Evolutionary conservation across 2,888 invertebrate species (phyloP).

Genomic region (Ichneumoninae sp.): DNA sequence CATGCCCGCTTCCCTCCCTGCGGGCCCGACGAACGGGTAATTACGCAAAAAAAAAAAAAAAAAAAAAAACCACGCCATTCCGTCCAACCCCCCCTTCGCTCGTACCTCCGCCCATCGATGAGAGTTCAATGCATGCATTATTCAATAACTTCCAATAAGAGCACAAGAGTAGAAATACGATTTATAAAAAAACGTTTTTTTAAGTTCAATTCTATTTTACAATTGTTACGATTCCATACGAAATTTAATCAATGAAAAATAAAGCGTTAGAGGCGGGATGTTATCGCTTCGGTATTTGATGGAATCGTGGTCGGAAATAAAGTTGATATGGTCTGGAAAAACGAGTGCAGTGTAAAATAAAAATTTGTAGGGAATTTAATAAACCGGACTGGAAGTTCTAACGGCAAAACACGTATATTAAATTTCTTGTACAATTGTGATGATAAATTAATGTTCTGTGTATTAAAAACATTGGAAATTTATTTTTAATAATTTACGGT

Average conservation of each 20-base stretch:
- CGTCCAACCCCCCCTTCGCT: slow-evolving; percentile 11
- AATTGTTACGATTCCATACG: background rate
- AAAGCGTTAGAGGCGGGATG: background rate
- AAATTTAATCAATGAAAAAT: background rate
- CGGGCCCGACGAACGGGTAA: slow-evolving; percentile 45
- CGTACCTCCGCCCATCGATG: background rate
- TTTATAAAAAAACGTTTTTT: background rate
- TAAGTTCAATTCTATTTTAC: background rate
- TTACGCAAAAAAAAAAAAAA: slow-evolving; percentile 28
- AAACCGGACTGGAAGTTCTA: too few relatives aligned
- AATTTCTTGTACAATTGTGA: too few relatives aligned
- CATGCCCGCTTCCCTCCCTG: slow-evolving; percentile 26
- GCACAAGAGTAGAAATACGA: background rate
- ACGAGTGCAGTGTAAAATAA: too few relatives aligned
- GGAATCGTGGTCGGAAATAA: too few relatives aligned
- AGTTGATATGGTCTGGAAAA: too few relatives aligned
- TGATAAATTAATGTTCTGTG: too few relatives aligned
- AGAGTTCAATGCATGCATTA: background rate
- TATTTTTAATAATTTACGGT: too few relatives aligned
- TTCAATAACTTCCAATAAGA: background rate
- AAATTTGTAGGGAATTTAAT: too few relatives aligned
- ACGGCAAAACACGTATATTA: too few relatives aligned
- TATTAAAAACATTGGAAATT: too few relatives aligned
- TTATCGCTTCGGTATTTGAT: too few relatives aligned
- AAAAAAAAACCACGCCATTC: slow-evolving; percentile 25